Evolutionary conservation across 1,140 invertebrate species (phyloP).

Genomic region (Paracyclopina nana): DNA sequence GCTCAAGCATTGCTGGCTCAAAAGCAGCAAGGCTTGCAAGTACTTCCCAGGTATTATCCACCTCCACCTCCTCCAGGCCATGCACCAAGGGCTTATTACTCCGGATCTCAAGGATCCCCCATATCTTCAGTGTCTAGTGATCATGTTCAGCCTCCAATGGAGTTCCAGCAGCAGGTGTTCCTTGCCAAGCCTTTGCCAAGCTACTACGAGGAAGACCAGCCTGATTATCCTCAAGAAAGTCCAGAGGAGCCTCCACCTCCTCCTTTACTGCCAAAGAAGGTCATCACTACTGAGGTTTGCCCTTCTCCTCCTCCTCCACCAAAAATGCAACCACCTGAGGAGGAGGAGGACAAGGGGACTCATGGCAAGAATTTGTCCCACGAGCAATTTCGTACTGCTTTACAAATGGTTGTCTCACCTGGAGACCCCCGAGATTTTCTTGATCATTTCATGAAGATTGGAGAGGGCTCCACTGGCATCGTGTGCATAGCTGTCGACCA

Average conservation of each 20-base stretch:
- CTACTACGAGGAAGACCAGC: too few relatives aligned
- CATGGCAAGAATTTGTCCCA: slow-evolving; percentile 17
- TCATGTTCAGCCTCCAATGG: not conserved
- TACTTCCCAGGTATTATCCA: not conserved
- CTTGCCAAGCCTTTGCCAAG: not conserved
- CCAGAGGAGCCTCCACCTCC: slow-evolving; percentile 12
- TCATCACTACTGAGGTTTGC: too few relatives aligned
- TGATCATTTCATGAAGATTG: slow-evolving; percentile 87
- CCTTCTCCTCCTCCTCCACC: slow-evolving; percentile 24
- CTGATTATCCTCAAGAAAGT: not conserved
- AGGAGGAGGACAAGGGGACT: not conserved
- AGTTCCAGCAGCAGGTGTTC: not conserved
- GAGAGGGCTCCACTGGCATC: slow-evolving; percentile 92
- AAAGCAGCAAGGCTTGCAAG: slow-evolving; percentile 11
- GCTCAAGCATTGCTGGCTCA: slow-evolving; percentile 8
- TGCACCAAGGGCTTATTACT: not conserved
- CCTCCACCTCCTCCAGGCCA: not conserved
- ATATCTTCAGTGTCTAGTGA: not conserved
- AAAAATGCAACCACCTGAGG: slow-evolving; percentile 11
- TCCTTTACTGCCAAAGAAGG: slow-evolving; percentile 18
- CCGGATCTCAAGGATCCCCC: not conserved
- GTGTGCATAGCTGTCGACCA: slow-evolving; percentile 82
- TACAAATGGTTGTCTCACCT: slow-evolving; percentile 88
- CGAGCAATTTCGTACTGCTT: slow-evolving; percentile 67
- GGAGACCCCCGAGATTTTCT: slow-evolving; percentile 64